These are phyloP conservation scores for Vombatus ursinus DNA, from an alignment of 2,113 vertebrate genomes.

Conservation along the genomic window DNA sequence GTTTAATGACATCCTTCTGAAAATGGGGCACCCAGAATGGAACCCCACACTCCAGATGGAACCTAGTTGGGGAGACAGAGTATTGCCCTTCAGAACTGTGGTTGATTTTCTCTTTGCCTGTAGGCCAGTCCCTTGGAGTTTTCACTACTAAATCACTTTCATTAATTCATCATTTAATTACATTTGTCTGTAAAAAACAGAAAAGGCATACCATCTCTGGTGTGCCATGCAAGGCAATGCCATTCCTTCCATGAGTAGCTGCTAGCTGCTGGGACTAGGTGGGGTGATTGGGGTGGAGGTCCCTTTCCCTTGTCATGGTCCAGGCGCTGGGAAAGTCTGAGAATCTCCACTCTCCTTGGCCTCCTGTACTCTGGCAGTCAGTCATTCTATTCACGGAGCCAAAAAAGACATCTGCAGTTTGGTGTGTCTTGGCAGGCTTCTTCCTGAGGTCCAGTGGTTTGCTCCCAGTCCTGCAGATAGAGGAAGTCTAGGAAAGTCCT, in stretches of 20 bases:
- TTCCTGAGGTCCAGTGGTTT: not conserved
- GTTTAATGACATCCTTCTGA: not conserved
- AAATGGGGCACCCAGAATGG: not conserved
- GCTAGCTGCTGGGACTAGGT: not conserved
- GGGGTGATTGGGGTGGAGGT: not conserved
- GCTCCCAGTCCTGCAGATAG: not conserved
- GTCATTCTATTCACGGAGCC: not conserved
- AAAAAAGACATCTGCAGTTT: not conserved
- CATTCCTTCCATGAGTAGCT: not conserved
- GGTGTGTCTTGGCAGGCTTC: not conserved
- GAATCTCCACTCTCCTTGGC: not conserved
- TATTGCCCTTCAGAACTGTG: not conserved
- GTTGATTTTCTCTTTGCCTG: not conserved
- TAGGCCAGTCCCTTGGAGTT: not conserved
- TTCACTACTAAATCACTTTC: not conserved
- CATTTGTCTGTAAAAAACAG: not conserved
- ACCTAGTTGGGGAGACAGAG: not conserved
- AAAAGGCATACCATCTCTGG: not conserved
- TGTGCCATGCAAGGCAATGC: not conserved
- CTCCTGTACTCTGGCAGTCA: not conserved
- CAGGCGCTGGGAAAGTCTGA: not conserved
- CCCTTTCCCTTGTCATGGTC: not conserved
- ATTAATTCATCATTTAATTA: not conserved
- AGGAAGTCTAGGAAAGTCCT: not conserved
- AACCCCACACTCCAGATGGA: not conserved